Conservation (phyloP, 92 coral and sea anemone genomes). For the Pocillopora meandrina region DNA sequence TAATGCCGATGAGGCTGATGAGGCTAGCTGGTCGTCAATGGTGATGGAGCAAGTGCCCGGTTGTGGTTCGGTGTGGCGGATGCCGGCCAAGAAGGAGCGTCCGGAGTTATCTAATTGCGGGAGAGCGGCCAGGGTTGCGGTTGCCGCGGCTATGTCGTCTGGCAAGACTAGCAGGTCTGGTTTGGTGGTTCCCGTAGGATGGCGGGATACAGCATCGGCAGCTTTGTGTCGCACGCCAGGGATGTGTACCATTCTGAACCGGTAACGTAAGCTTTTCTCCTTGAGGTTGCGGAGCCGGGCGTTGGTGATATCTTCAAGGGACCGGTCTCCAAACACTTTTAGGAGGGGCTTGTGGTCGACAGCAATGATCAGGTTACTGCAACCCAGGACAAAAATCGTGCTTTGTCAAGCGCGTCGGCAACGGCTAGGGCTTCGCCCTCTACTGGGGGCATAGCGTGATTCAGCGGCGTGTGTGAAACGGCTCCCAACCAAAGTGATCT, state of each 20-base stretch:
- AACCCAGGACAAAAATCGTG: slow-evolving; percentile 63
- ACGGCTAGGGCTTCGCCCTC: too few species aligned
- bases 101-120: not conserved
- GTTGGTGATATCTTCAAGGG: too few species aligned
- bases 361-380: too few species aligned
- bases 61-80: slow-evolving; percentile 1
- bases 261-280: slow-evolving; percentile 55
- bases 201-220: slow-evolving; percentile 57
- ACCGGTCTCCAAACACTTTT: too few species aligned
- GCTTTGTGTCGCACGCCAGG: slow-evolving; percentile 60
- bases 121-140: slow-evolving; percentile 17
- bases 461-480: slow-evolving; percentile 66
- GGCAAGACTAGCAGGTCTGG: slow-evolving; percentile 39
- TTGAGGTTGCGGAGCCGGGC: slow-evolving; percentile 66
- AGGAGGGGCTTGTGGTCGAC: too few species aligned
- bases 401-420: too few species aligned
- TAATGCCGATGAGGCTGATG: slow-evolving; percentile 31
- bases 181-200: slow-evolving; percentile 49
- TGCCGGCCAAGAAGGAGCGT: slow-evolving; percentile 26
- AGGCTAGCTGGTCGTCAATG: slow-evolving; percentile 25
- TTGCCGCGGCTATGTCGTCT: slow-evolving; percentile 43
- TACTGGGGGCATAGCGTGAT: slow-evolving; percentile 59
- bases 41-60: not conserved
- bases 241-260: slow-evolving; percentile 36
- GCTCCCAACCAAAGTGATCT: slow-evolving; percentile 66